phyloP scores from a whole-genome alignment of 1,140 invertebrate genomes.

The Coenobita brevimanus region DNA sequence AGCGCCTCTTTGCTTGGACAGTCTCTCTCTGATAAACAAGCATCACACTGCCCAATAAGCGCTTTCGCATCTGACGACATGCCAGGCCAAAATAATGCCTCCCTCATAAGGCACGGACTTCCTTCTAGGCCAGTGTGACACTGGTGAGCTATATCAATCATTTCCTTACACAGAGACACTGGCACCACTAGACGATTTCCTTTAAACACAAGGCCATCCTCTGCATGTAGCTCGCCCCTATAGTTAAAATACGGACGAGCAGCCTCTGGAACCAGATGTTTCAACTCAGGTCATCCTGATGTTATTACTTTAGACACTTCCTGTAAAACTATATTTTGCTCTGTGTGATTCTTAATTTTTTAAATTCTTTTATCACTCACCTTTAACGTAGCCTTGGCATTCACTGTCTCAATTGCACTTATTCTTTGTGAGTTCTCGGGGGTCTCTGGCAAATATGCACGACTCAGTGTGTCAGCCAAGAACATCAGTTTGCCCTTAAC shows the following conservation, averaged over 20 bases:
- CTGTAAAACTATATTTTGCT: neutral
- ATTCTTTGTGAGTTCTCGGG: neutral
- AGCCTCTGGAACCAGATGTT: neutral
- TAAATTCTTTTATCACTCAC: neutral
- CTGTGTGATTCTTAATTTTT: too few relatives aligned
- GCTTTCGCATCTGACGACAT: slow-evolving; percentile 15
- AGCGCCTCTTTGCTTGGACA: neutral
- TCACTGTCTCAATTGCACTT: neutral
- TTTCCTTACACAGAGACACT: neutral
- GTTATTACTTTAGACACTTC: neutral
- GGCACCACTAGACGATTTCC: slow-evolving; percentile 15
- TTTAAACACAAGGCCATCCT: slow-evolving; percentile 24
- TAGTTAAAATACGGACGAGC: too few relatives aligned
- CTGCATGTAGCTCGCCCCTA: too few relatives aligned
- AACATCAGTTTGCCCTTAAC: slow-evolving; percentile 55
- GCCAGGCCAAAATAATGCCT: slow-evolving; percentile 8
- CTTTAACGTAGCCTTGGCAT: neutral
- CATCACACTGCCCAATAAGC: slow-evolving; percentile 12
- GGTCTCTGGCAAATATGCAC: neutral
- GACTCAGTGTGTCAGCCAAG: slow-evolving; percentile 53
- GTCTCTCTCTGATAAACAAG: neutral
- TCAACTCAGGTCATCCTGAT: neutral
- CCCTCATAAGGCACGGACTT: neutral
- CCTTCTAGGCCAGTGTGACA: slow-evolving; percentile 15
- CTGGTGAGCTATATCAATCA: neutral